A percentile compares a stretch with the other conserved stretches of the same genome.
Evolutionary conservation across 2,797 vertebrate genomes (phyloP).

Genomic region (Todus mexicanus): DNA sequence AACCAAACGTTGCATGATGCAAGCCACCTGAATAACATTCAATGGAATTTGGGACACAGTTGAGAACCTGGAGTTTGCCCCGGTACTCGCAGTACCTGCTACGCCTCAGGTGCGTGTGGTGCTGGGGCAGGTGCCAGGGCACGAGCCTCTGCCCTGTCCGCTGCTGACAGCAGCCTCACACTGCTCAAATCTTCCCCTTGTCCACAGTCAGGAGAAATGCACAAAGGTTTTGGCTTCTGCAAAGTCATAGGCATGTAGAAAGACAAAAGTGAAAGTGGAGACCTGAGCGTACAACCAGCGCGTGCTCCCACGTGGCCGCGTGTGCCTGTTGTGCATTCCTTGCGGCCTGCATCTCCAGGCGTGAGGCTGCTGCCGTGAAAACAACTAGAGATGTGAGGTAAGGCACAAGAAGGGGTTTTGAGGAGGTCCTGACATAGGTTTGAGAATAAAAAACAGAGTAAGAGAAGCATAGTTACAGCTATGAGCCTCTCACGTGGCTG

Average conservation of each 20-base stretch:
- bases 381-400: background rate
- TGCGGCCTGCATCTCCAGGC: background rate
- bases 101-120: fast-evolving
- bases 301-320: too few species aligned
- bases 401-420: background rate
- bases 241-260: background rate
- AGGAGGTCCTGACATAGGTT: background rate
- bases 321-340: too few species aligned
- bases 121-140: background rate
- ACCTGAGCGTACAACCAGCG: too few species aligned
- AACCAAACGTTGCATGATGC: fast-evolving
- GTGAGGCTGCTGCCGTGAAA: background rate
- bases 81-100: too few species aligned
- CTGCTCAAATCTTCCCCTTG: background rate
- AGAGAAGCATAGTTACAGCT: background rate
- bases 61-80: background rate
- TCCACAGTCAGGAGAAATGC: fast-evolving
- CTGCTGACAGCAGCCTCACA: fast-evolving
- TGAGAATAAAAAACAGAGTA: background rate
- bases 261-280: too few species aligned
- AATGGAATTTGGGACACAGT: fast-evolving
- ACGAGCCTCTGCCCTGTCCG: background rate
- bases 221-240: background rate
- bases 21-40: background rate
- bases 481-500: fast-evolving